These are phyloP conservation scores for Fregetta grallaria DNA, from an alignment of 2,113 vertebrate species.

Conservation along the genomic window DNA sequence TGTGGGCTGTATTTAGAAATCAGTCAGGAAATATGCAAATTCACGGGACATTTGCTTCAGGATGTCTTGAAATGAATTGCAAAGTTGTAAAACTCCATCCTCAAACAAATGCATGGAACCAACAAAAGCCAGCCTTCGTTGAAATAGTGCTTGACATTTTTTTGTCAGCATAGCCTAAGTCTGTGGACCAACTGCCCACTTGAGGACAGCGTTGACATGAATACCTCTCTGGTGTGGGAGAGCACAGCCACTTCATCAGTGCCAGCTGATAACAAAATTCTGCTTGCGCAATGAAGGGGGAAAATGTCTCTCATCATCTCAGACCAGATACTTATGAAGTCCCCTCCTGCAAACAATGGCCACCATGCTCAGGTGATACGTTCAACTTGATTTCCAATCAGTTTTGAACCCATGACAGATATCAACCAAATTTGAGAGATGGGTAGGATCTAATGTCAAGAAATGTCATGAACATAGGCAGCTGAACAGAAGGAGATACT, in stretches of 20 bases:
- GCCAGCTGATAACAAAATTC: background rate
- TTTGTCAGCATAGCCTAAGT: background rate
- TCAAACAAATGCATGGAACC: background rate
- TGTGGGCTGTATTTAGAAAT: conserved; percentile 41
- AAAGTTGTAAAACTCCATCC: background rate
- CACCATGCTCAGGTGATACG: background rate
- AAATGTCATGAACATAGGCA: background rate
- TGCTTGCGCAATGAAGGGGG: background rate
- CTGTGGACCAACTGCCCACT: background rate
- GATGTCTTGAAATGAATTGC: background rate
- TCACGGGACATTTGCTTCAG: background rate
- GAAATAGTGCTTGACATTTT: background rate
- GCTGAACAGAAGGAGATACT: background rate
- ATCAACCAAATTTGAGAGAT: background rate
- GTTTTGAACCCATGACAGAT: background rate
- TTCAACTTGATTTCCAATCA: background rate
- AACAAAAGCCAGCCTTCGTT: background rate
- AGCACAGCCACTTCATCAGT: background rate
- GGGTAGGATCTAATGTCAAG: background rate
- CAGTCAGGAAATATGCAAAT: conserved; percentile 35
- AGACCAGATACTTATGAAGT: background rate
- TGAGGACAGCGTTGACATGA: background rate
- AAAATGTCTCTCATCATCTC: background rate
- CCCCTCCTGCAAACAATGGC: background rate
- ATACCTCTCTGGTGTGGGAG: background rate